These are phyloP conservation scores for Phycodurus eques DNA, from an alignment of 2,113 vertebrate species.

Conservation along the genomic window DNA sequence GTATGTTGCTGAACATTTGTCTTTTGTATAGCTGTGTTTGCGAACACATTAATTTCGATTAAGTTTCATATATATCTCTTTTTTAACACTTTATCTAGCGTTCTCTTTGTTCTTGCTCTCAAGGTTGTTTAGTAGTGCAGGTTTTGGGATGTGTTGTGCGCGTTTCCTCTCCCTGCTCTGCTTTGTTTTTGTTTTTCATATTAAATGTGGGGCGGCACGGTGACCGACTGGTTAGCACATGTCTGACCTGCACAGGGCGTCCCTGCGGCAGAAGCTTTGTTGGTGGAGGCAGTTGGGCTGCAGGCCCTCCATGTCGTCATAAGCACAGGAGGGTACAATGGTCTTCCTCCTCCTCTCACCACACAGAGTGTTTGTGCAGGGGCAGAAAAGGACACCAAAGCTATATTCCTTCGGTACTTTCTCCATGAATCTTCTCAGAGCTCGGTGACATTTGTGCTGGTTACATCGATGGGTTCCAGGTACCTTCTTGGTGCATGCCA, in stretches of 20 bases:
- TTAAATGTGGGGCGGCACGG: too few species aligned
- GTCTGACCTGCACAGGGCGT: constrained; percentile 87
- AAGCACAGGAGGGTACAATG: constrained; percentile 92
- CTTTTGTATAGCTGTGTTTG: not conserved
- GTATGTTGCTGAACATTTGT: constrained; percentile 5
- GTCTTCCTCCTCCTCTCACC: constrained; percentile 89
- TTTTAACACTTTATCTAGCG: too few species aligned
- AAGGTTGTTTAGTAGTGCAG: too few species aligned
- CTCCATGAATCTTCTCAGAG: constrained; percentile 86
- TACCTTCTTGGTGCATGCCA: constrained; percentile 79
- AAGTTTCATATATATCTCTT: too few species aligned
- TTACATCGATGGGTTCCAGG: constrained; percentile 74
- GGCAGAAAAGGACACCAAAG: constrained; percentile 88
- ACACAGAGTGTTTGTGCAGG: constrained; percentile 83
- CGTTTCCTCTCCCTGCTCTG: too few species aligned
- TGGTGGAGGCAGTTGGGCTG: constrained; percentile 86
- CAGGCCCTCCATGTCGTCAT: constrained; percentile 69
- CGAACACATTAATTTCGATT: not conserved
- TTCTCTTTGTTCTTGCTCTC: too few species aligned
- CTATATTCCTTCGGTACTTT: constrained; percentile 84
- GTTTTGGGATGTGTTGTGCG: not conserved
- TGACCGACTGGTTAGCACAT: too few species aligned
- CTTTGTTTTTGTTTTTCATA: too few species aligned
- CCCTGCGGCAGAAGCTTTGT: constrained; percentile 77
- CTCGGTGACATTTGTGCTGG: constrained; percentile 80